Conservation (phyloP, 2,113 vertebrate species). For the Bufo gargarizans region DNA sequence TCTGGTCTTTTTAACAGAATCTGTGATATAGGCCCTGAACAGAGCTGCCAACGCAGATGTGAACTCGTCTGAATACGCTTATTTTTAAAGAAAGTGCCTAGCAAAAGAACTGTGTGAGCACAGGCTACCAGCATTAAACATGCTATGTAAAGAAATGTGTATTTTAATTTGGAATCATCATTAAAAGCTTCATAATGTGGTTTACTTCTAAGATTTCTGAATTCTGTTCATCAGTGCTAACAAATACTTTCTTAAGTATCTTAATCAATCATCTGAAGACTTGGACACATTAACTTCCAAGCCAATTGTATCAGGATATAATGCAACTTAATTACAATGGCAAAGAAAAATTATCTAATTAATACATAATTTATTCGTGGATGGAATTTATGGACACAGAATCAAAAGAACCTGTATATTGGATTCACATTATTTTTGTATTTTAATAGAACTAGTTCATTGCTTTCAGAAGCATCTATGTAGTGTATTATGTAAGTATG, state of each 20-base stretch:
- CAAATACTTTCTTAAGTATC: conserved; percentile 38
- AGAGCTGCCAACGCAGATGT: too few species aligned
- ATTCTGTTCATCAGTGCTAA: conserved; percentile 28
- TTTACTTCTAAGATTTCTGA: conserved; percentile 17
- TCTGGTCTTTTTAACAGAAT: too few species aligned
- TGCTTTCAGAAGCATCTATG: not conserved
- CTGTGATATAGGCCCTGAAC: too few species aligned
- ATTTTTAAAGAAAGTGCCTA: not conserved
- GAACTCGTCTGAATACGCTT: not conserved
- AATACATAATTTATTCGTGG: conserved; percentile 28
- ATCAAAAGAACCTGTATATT: not conserved
- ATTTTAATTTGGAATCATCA: not conserved
- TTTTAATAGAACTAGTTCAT: not conserved
- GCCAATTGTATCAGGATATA: conserved; percentile 33
- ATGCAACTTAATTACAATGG: conserved; percentile 48
- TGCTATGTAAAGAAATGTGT: too few species aligned
- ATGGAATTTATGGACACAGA: not conserved
- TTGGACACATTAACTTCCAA: conserved; percentile 35
- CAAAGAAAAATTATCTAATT: conserved; percentile 48
- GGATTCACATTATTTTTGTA: not conserved
- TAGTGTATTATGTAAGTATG: not conserved
- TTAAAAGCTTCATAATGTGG: not conserved
- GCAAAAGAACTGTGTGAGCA: not conserved
- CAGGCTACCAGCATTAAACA: not conserved
- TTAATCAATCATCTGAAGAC: conserved; percentile 50